Evolutionary conservation across 2,888 invertebrate genomes (phyloP), one percentile per base, ranked within the genome.

Genomic region (Hydrotaea cyrtoneurina): DNA sequence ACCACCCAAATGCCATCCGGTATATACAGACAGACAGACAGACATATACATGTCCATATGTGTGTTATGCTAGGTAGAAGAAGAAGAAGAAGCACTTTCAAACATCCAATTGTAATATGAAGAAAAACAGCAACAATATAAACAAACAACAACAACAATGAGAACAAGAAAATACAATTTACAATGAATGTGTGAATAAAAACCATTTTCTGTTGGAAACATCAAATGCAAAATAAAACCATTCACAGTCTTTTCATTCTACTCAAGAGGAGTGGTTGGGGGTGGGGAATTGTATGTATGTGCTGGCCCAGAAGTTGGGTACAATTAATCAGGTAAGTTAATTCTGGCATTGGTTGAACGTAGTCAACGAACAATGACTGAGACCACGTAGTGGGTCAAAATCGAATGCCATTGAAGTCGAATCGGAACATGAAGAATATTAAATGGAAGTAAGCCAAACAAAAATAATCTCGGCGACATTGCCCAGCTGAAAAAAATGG

Each of bases 111-210:
- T 66, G 66, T 66, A 64, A 66, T 66, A 36, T 66, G 66, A 66
- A 66, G 15, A 23, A 59, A 26, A 31, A 31, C 31, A 62, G n/a
- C 31, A 62, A 62, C 62, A 62, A 62, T 36, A 55, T 19, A n/a
- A 23, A 26, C n/a, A 13, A 62, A 62, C 62, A 62, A 62, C 15
- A 26, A 13, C 39, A 39, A 39, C 31, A 62, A 31, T 31, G 31
- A 59, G 15, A 59, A 59, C 5, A 59, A 59, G 23, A 43, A 17
- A 59, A 23, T 31, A 62, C 4, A 62, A 62, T 31, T 4, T 62
- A 62, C 31, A 62, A 62, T 62, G 5, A 69, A 69, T 43, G 69
- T 69, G 69, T 69, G 69, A 69, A 69, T 69, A 69, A 69, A 46
- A 62, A 15, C 15, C 43, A 69, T 69, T 69, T 43, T 69, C 69